Base-by-base conservation (phyloP, 2,113 vertebrate species). In the Cryptotis parvus region DNA sequence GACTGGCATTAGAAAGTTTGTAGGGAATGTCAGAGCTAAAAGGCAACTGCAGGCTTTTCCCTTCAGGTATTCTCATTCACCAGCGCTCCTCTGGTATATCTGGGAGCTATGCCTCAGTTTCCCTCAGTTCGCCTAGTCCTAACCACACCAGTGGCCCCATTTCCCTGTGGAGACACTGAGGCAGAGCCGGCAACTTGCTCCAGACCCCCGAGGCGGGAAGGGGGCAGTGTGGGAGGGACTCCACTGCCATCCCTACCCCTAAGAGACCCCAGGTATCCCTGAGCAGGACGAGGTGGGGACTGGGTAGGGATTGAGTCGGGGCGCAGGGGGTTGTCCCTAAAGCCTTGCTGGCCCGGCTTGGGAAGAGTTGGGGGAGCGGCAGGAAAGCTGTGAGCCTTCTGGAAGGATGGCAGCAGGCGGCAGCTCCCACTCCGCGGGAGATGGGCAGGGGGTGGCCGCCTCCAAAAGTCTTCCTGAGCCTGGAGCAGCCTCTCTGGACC, bases 231-330 rank as follows among this genome's bases (percentile, higher is more conserved):
- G 29, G 55, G 6, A 5, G 4, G 9, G 45, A 49, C 9, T 14
- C 45, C 45, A 49, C 45, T 14, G n/a, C 43, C 11, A 45, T 45
- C 43, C 45, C 45, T n/a, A 49, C 14, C 45, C 45, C 45, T 14
- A 49, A 10, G 45, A 49, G 45, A 9, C 45, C 45, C 26, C 39
- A 68, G 49, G 63, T 29, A 41, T 69, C 81, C 31, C 61, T 10
- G 45, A 41, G 61, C 55, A 69, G 26, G 52, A 87, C 61, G 72
- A n/a, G 52, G 78, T 80, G 87, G 89, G 86, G 35, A 61, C 70
- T 26, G 5, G 41, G 12, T 22, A 24, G 33, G 11, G 27, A 3
- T 29, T 35, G 37, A 10, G 26, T 9, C 16, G 37, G 66, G 33
- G 35, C 49, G 63, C 29, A 12, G 45, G 69, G 84, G 55, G 33